A percentile compares a stretch with the other conserved stretches of the same genome.
Conservation (phyloP, 1,140 invertebrate species). For the Hypsibius dujardini region DNA sequence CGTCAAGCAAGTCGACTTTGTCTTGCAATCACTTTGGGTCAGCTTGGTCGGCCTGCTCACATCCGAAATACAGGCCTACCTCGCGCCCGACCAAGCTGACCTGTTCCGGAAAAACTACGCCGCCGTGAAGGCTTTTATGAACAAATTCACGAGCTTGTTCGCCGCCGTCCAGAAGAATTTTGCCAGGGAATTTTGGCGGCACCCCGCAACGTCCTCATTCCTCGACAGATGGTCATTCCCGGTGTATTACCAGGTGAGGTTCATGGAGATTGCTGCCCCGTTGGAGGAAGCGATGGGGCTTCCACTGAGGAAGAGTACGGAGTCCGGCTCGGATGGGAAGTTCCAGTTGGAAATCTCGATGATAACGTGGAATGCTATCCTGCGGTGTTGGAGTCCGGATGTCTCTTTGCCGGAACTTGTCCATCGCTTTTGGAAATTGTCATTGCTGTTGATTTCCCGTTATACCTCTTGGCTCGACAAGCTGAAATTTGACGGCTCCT, state of each 20-base stretch:
- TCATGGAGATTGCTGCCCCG: constrained; percentile 65
- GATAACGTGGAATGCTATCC: constrained; percentile 35
- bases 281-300: not conserved
- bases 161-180: not conserved
- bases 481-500: too few species aligned
- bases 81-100: not conserved
- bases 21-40: not conserved
- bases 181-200: not conserved
- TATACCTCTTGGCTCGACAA: constrained; percentile 49
- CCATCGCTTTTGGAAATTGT: constrained; percentile 68
- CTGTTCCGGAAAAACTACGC: constrained; percentile 1
- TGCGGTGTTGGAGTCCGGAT: constrained; percentile 51
- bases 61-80: not conserved
- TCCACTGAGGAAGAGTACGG: constrained; percentile 27
- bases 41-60: not conserved
- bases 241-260: constrained; percentile 77
- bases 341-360: constrained; percentile 23
- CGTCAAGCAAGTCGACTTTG: not conserved
- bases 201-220: constrained; percentile 35
- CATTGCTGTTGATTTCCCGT: constrained; percentile 56
- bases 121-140: not conserved
- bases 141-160: not conserved
- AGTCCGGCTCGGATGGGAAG: constrained; percentile 25
- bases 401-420: constrained; percentile 52
- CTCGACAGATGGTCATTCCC: constrained; percentile 74